Percentiles rank a stretch among this genome's conserved stretches.
Evolutionary conservation across 92 coral and sea anemone species (phyloP).

Genomic region (Epizoanthus rinbou): DNA sequence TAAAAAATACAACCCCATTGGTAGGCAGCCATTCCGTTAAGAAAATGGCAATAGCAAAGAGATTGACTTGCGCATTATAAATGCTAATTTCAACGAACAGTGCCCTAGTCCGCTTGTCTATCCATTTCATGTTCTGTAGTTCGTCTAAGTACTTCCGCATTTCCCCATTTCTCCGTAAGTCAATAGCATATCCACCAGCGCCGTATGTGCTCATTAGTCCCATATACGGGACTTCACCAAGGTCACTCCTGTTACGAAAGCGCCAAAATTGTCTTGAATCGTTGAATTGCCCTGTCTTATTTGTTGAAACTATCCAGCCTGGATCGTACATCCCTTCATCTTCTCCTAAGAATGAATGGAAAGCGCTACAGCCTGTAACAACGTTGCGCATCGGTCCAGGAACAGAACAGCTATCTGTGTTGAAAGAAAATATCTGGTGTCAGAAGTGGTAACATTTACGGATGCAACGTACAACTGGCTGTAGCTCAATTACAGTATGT

Average conservation of each 20-base stretch:
- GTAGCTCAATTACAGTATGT: too few relatives aligned
- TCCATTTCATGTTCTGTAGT: slow-evolving; percentile 71
- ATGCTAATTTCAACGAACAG: slow-evolving; percentile 84
- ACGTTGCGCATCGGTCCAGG: slow-evolving; percentile 58
- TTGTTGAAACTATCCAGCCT: slow-evolving; percentile 61
- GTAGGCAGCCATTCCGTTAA: slow-evolving; percentile 90
- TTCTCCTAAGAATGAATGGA: slow-evolving; percentile 77
- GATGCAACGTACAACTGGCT: too few relatives aligned
- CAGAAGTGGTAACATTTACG: too few relatives aligned
- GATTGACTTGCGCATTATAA: slow-evolving; percentile 90
- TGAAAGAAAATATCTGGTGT: too few relatives aligned
- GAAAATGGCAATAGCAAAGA: slow-evolving; percentile 84
- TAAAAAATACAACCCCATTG: slow-evolving; percentile 72
- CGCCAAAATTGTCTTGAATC: slow-evolving; percentile 70
- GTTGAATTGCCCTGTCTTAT: slow-evolving; percentile 30
- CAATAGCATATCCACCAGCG: slow-evolving; percentile 87
- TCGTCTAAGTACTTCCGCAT: slow-evolving; percentile 38
- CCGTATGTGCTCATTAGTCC: slow-evolving; percentile 78
- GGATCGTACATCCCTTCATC: slow-evolving; percentile 70
- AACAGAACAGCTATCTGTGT: slow-evolving; percentile 68
- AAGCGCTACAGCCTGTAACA: slow-evolving; percentile 61
- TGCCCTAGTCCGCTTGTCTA: slow-evolving; percentile 89
- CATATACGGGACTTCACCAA: slow-evolving; percentile 73
- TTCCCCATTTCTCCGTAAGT: slow-evolving; percentile 47
- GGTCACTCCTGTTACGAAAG: slow-evolving; percentile 65